Base-by-base conservation (phyloP, 2,888 invertebrate species). In the Poecilus cupreus region DNA sequence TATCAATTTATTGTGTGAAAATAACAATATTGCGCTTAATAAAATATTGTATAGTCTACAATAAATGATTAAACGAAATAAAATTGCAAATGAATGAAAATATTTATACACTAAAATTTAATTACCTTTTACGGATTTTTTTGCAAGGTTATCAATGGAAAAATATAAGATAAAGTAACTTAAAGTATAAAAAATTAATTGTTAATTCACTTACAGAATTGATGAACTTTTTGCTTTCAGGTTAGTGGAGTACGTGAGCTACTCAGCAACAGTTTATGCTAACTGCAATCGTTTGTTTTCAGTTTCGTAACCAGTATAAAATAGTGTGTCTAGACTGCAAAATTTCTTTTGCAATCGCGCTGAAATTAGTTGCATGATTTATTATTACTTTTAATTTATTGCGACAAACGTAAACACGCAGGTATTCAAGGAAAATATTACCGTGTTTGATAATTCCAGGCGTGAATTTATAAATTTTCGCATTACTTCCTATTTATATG, bases 331-430 rank as follows among this genome's bases (percentile, higher is more conserved):
- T 68, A 68, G 64, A 68, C 64, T 68, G 64, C 64, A 68, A 68
- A 68, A 68, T 68, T 68, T 68, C 64, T 68, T 68, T 68, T 68
- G 64, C 64, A 68, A 68, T 68, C 64, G 37, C 11, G 18, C 64
- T 68, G 64, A 68, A 68, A 68, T 68, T 68, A 68, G 64, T 68
- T 68, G 64, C 64, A 68, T 37, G 64, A 68, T 68, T 68, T 68
- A 68, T 39, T 68, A 32, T 68, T 39, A 32, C 64, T 32, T 32
- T 32, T 37, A 68, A 68, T 68, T 32, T 60, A 18, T 68, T 68
- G 64, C 64, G 64, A 68, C 32, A 68, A 68, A n/a, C 24, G n/a
- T 68, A 68, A 68, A 68, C 37, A 68, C 16, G 3, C 24, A 60
- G 60, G 60, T 60, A 24, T 26, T 26, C 24, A 11, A 24, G 1